Evolutionary conservation across 2,797 vertebrate species (phyloP), one percentile per base, ranked within the genome.

Genomic region (Typhlichthys subterraneus): DNA sequence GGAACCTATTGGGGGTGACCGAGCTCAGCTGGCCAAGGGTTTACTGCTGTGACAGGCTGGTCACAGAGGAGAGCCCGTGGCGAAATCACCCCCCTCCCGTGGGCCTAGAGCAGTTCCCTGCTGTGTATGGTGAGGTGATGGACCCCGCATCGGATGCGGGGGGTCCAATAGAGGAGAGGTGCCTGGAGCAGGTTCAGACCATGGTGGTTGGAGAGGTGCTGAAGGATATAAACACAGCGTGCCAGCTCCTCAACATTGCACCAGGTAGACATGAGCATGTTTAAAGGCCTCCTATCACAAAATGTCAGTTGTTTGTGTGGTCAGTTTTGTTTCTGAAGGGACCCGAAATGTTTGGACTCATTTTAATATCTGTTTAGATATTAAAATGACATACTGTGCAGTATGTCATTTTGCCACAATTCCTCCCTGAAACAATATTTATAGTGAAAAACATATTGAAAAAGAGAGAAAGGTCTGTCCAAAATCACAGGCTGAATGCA

Each of bases 191-290:
- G 87, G 95, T 98, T 65, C 96, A 97, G 85, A 95, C 92, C 70
- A 93, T 98, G 94, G 96, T 99, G 82, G 93, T 97, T 80, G 95
- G 94, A 0, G 97, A 99, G 65, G 97, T 99, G 73, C 91, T 98
- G 57, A 98, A 96, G 88, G 97, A 99, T 72, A 94, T 99, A n/a
- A 95, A 96, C 86, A 97, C 94, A 0, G 96, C 96, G 23, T 99
- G 96, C 85, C 98, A 97, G 82, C 92, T 98, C 61, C 95, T 99
- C 78, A 98, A 96, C 91, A 99, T 99, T 64, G 75, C 93, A 0
- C 88, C 96, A 79, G 96, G 97, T 98, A 78, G 70, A 38, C 33
- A 5, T 38, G 33, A 38, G 33, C 33, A 38, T 38, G 23, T 38
- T 38, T 38, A 38, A 38, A 38, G 5, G 33, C 23, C 23, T 23